Evolutionary conservation across 2,113 vertebrate genomes (phyloP), one percentile per base, ranked within the genome.

Genomic region (Lampris incognitus): DNA sequence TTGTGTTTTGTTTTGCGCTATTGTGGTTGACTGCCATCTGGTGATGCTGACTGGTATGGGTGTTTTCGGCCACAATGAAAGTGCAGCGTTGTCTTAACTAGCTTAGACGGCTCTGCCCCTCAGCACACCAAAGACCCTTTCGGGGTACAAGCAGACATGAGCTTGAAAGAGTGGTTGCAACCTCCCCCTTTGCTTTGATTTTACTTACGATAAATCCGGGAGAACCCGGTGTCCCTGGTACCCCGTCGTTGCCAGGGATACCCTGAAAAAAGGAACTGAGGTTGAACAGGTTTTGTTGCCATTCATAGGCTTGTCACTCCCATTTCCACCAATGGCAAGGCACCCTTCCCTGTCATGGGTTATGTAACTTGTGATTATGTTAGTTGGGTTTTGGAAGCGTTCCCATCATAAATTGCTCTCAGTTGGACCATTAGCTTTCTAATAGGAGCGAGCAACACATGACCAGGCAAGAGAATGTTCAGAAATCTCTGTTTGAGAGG

Each of bases 201-300:
- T 94, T 94, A 96, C 97, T 95, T 93, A 98, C 97, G 95, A 92
- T 79, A 69, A 93, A 91, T 68, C 92, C 95, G 2, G 96, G 95
- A 0, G 94, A 93, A 85, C 97, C 96, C 0, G 96, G 96, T 87
- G 96, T 91, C 80, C 97, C 97, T 2, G 96, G 96, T 91, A 96
- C 79, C 76, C 97, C 97, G 37, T 98, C 97, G 86, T 95, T 95
- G 88, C 98, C 97, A 68, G 97, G 97, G 82, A 96, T 88, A 90
- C 97, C 98, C 98, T 99, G 95, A 89, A 85, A 94, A 90, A 94
- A 91, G 94, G 92, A 94, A 80, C 85, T 91, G 90, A 88, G 92
- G 89, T 94, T 95, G 90, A 94, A 94, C 91, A 89, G 81, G 71
- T 85, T 83, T 77, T 91, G 84, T 80, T 87, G 81, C 89, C 81